Evolutionary conservation across 1,140 invertebrate species (phyloP), one percentile per base, ranked within the genome.

Genomic region (Heliconius eleuchia): DNA sequence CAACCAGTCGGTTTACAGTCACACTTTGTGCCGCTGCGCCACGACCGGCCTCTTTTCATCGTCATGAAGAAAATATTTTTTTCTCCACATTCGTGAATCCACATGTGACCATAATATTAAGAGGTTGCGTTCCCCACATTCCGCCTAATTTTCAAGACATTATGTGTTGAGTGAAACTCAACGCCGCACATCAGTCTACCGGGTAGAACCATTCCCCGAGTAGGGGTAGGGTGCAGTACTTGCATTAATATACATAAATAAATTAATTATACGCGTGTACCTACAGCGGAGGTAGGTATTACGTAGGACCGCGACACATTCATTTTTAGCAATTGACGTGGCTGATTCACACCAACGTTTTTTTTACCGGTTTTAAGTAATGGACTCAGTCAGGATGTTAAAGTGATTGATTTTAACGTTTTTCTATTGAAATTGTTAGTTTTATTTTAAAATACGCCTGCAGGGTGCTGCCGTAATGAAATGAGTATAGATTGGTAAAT

Each of bases 331-430:
- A 80, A 80, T 80, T 80, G 79, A 27, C 46, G 27, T 72, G 79
- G 60, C 46, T 46, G 71, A 80, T 76, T 76, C 79, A 76, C 71
- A 71, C 71, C 52, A 52, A 42, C 27, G 71, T 75, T 80, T 80
- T 80, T 80, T 80, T 76, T 80, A 76, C 60, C 37, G 55, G 79
- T 30, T 80, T 73, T 76, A 80, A 80, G 79, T 80, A 80, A 80
- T 80, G 74, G 79, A 76, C n/a, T 57, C 50, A 72, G 52, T 37
- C 42, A 73, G 46, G 23, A 70, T 74, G 70, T 73, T 74, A 74
- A 73, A 76, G 79, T 80, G 71, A 80, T 80, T 80, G 79, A 73
- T 73, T 80, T 76, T 46, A 50, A 78, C 50, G 55, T 66, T 71
- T 71, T 76, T 76, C 60, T n/a, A 71, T 76, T 79, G 66, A 79